A percentile compares a stretch with the other conserved stretches of the same genome.
phyloP scores from a whole-genome alignment of 1,140 invertebrate species.

The Aphelinus certus region DNA sequence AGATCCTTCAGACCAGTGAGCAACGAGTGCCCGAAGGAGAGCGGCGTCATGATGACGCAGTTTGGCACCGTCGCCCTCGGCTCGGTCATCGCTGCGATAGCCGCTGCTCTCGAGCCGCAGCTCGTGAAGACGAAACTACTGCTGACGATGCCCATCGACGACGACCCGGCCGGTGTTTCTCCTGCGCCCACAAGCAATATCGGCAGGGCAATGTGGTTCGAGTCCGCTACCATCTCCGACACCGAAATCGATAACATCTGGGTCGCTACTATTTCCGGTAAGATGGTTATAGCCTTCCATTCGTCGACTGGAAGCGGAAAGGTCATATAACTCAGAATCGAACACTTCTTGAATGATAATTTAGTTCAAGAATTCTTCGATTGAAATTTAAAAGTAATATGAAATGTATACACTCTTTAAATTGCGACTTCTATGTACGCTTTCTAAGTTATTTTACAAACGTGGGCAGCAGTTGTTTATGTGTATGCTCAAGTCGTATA shows the following conservation, averaged over 20 bases:
- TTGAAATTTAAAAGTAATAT: too few species aligned
- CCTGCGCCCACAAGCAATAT: neutral
- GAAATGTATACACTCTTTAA: too few species aligned
- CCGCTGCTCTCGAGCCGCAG: conserved; percentile 69
- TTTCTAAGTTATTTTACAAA: too few species aligned
- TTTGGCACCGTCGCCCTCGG: conserved; percentile 70
- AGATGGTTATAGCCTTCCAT: neutral
- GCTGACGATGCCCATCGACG: conserved; percentile 8
- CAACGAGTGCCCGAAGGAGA: conserved; percentile 68
- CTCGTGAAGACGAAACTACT: conserved; percentile 4
- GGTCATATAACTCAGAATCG: neutral
- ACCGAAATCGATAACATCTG: conserved; percentile 22
- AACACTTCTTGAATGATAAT: neutral
- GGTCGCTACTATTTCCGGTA: conserved; percentile 22
- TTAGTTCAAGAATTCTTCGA: neutral
- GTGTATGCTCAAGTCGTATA: too few species aligned
- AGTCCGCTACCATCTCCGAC: conserved; percentile 1
- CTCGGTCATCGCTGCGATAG: conserved; percentile 68
- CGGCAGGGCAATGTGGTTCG: neutral
- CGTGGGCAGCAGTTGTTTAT: too few species aligned
- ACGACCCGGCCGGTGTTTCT: neutral
- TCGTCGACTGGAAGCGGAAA: neutral
- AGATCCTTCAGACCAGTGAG: conserved; percentile 47
- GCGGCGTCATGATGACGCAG: conserved; percentile 69
- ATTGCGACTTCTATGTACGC: too few species aligned